Evolutionary conservation across 1,140 invertebrate species (phyloP), one percentile per base, ranked within the genome.

Genomic region (Antheraea mylitta): DNA sequence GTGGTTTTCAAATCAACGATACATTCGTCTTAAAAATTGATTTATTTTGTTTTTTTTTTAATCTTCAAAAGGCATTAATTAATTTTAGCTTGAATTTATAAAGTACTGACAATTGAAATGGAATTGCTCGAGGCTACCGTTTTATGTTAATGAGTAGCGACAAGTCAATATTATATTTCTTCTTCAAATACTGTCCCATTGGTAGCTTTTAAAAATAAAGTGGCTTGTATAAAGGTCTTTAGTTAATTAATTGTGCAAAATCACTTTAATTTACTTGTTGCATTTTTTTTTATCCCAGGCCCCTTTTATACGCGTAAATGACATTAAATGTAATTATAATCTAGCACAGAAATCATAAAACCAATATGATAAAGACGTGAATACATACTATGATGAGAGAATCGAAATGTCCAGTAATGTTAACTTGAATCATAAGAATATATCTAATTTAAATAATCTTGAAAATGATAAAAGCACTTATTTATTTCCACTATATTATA

Each of bases 121-220:
- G 45, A 53, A 53, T 53, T 53, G 45, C 45, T 53, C 45, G 16
- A 53, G 13, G 13, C 6, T 13, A 53, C 45, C 2, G 16, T 16
- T 13, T 53, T 53, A 53, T 53, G 16, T 53, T 11, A 53, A 53
- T 16, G 45, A 53, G 9, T 53, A n/a, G 45, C 7, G 45, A 16
- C 9, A 53, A 13, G 45, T 53, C 45, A 53, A 53, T 53, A 53
- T 53, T 53, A 53, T 53, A 53, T 53, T 53, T 53, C 45, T 53
- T 53, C 45, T 53, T 53, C 45, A 53, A 53, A 53, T 13, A 53
- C 45, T 16, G 45, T 53, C 45, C 45, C 45, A 53, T 53, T 53
- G 45, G 45, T 13, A 53, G 45, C 45, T 53, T 53, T 7, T 53
- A 16, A 9, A 13, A 53, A 13, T 53, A 53, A 53, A 11, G 38